Percentiles rank a stretch among this genome's conserved stretches.
Conservation (phyloP, 1,140 invertebrate genomes). For the Brachionus rubens region DNA sequence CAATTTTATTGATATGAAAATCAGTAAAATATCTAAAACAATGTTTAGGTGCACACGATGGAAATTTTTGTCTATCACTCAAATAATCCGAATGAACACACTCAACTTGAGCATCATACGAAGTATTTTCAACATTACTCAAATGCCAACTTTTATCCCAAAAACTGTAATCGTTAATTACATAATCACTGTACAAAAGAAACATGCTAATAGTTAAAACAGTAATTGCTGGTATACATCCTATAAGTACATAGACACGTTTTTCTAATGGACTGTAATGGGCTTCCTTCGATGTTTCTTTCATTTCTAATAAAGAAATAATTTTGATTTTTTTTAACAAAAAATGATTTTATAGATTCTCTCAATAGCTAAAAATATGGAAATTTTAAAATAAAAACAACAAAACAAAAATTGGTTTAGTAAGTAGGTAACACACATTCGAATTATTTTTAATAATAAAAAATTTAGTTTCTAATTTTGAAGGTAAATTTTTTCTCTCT, state of each 20-base stretch:
- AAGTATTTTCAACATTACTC: constrained; percentile 35
- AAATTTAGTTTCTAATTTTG: too few species aligned
- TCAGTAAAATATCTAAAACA: constrained; percentile 37
- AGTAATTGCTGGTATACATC: not conserved
- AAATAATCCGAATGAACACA: constrained; percentile 1
- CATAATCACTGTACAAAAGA: constrained; percentile 7
- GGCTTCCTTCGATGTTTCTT: not conserved
- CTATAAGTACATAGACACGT: not conserved
- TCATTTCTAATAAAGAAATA: constrained; percentile 7
- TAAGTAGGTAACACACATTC: too few species aligned
- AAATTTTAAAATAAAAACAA: too few species aligned
- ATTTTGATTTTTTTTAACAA: not conserved
- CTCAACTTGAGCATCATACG: not conserved
- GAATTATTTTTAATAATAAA: too few species aligned
- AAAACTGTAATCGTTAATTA: not conserved
- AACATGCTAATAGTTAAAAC: not conserved
- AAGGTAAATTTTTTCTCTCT: too few species aligned
- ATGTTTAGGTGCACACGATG: not conserved
- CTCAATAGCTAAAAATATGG: not conserved
- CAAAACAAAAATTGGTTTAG: too few species aligned
- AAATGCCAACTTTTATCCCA: constrained; percentile 27
- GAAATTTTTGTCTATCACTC: not conserved
- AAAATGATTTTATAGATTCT: not conserved
- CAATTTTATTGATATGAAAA: constrained; percentile 1
- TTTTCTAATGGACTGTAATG: not conserved